phyloP scores from a whole-genome alignment of 2,888 invertebrate genomes.

The Lamellibrachia columna region DNA sequence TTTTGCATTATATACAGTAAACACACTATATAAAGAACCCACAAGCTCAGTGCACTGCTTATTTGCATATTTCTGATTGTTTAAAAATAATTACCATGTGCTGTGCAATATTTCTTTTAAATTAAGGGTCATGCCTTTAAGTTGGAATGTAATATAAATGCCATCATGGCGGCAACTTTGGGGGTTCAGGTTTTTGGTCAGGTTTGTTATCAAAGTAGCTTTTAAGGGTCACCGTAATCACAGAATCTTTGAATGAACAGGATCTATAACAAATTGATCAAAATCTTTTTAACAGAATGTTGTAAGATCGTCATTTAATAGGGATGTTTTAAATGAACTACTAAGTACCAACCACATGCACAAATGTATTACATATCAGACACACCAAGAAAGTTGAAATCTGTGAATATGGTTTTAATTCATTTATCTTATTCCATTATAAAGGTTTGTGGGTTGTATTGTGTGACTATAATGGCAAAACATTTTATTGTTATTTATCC shows the following conservation, averaged over 20 bases:
- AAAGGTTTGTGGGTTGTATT: background rate
- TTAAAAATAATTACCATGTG: background rate
- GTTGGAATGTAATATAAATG: background rate
- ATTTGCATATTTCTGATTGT: background rate
- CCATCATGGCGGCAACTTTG: background rate
- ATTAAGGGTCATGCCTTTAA: background rate
- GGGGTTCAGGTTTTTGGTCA: background rate
- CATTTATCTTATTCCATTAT: background rate
- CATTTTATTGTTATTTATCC: background rate
- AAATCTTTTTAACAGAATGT: background rate
- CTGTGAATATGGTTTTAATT: background rate
- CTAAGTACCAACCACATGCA: background rate
- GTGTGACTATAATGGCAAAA: background rate
- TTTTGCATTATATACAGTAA: background rate
- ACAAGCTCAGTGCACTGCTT: background rate
- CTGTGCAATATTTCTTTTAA: background rate
- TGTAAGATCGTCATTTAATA: background rate
- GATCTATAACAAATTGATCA: background rate
- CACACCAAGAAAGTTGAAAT: background rate
- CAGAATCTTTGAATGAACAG: background rate
- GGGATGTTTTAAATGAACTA: background rate
- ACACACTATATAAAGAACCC: background rate
- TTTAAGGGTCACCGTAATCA: too few relatives aligned
- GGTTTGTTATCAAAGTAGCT: background rate
- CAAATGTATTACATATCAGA: background rate